Base-by-base conservation (phyloP, 2,888 invertebrate genomes). In the Pegoplata infirma region DNA sequence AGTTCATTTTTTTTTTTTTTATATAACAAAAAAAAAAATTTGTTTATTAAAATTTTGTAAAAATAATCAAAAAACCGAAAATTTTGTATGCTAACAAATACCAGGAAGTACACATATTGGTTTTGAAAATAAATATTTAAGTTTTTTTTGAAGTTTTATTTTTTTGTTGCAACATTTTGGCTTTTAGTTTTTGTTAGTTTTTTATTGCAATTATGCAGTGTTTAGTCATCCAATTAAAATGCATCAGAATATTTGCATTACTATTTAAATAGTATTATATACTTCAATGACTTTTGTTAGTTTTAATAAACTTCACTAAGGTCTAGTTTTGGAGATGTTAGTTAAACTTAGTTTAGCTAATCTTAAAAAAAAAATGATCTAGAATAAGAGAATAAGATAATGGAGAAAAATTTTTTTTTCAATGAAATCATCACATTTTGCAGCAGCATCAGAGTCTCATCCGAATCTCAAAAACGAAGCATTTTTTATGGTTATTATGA, bases 11-110 rank as follows among this genome's bases (percentile, higher is more conserved):
- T n/a, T 19, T 53, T 21, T 36, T 49, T 64, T 21, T 21, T 46
- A 10, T 40, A n/a, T 5, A 40, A n/a, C n/a, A 40, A 40, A 40
- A 40, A n/a, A n/a, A n/a, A n/a, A n/a, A n/a, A n/a, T n/a, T 40
- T 2, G 12, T 46, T 61, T 19, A 44, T 73, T 58, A 44, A 40
- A 73, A 66, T 44, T 46, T 61, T 19, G 32, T 73, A 51, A 44
- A 40, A 73, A 66, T 44, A 36, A 14, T 21, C 7, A 23, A 36
- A 40, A 3, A 40, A n/a, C 2, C 5, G 36, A 3, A 40, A 40
- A 40, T n/a, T 12, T 40, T 40, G 25, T 40, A 40, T n/a, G 25
- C 6, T 5, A 3, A n/a, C n/a, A n/a, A 12, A 40, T n/a, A 40
- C 3, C 36, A 40, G 36, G 36, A 0, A 5, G 36, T 12, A 36